Conservation (phyloP, 2,113 vertebrate genomes). For the Boleophthalmus pectinirostris region DNA sequence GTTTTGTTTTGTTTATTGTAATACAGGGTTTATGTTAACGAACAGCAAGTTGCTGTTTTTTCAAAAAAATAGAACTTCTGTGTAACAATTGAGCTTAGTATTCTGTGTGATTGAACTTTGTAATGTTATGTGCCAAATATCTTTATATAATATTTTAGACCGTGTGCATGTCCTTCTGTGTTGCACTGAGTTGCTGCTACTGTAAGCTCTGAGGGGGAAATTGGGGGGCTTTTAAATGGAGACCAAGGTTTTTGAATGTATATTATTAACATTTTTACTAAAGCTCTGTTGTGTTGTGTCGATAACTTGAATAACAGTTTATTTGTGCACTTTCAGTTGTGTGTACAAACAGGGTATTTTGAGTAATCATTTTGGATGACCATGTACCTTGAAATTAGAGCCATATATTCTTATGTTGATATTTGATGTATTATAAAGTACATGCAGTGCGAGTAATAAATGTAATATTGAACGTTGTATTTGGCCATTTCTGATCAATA, state of each 20-base stretch:
- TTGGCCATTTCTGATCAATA: conserved; percentile 3
- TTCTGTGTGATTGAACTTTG: conserved; percentile 27
- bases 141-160: conserved; percentile 37
- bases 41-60: conserved; percentile 33
- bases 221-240: conserved; percentile 17
- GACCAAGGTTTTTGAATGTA: conserved; percentile 73
- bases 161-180: conserved; percentile 17
- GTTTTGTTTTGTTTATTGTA: conserved; percentile 28
- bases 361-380: conserved; percentile 34
- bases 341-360: conserved; percentile 71
- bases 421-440: conserved; percentile 58
- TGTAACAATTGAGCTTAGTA: conserved; percentile 43
- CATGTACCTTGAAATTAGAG: conserved; percentile 63
- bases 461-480: background rate
- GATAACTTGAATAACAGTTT: conserved; percentile 49
- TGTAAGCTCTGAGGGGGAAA: background rate
- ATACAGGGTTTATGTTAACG: conserved; percentile 18
- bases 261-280: conserved; percentile 45
- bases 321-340: conserved; percentile 64
- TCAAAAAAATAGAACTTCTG: conserved; percentile 20
- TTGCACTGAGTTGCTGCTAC: conserved; percentile 46
- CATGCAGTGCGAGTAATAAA: conserved; percentile 72
- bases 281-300: conserved; percentile 55
- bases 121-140: conserved; percentile 71
- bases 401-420: conserved; percentile 68